Evolutionary conservation across 2,888 invertebrate species (phyloP).

Genomic region (Amorpha juglandis): DNA sequence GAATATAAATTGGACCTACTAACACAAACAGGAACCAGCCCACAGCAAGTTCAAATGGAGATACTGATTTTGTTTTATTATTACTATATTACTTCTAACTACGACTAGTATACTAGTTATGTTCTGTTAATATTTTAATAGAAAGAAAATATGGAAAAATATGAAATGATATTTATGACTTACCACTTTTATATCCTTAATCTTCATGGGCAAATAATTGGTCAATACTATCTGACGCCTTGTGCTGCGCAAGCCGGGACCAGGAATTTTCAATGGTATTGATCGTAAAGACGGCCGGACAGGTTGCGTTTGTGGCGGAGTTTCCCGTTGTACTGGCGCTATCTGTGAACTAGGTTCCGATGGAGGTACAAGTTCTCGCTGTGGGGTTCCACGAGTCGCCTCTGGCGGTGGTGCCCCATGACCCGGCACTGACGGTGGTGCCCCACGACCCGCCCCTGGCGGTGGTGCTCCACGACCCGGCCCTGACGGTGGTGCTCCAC

Average conservation of each 20-base stretch:
- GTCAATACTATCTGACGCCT: conserved; percentile 73
- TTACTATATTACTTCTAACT: no score
- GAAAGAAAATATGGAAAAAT: no score
- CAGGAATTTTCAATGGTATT: conserved; percentile 71
- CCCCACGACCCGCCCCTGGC: not conserved
- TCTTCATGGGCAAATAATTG: conserved; percentile 86
- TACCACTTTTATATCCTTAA: conserved; percentile 67
- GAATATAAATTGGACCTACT: no score
- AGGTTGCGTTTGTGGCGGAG: not conserved
- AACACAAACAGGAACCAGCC: no score
- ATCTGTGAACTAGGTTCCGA: not conserved
- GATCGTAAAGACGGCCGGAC: conserved; percentile 44
- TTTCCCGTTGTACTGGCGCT: not conserved
- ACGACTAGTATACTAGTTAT: no score
- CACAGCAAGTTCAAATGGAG: no score
- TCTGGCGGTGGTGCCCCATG: not conserved
- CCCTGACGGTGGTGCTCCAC: not conserved
- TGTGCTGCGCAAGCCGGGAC: conserved; percentile 44
- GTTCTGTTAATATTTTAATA: no score
- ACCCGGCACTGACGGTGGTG: not conserved
- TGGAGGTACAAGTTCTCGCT: not conserved
- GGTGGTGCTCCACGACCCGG: not conserved
- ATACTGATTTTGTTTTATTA: no score
- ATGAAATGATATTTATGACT: conserved; percentile 38
- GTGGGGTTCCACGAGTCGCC: not conserved